Evolutionary conservation across 2,113 vertebrate genomes (phyloP), one percentile per base, ranked within the genome.

Genomic region (Sebastes fasciatus): DNA sequence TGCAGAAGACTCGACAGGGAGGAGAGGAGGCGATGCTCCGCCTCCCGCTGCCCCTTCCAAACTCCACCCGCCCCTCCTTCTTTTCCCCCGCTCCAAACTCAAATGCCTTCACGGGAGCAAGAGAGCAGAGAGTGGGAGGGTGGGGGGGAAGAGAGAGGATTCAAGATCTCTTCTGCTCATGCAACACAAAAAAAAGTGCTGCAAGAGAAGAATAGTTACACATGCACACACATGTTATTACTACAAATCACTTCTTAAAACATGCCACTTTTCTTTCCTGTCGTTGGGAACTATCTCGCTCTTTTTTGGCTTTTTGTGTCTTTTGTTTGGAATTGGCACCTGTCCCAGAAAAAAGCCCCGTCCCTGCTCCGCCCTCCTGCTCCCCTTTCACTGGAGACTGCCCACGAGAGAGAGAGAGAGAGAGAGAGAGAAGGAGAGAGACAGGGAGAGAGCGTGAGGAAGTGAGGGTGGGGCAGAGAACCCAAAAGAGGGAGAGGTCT

Each of bases 321-420:
- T 97, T 97, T 97, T 97, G 96, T 97, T 95, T 93, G 91, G 87
- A 97, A 95, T 96, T 97, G 97, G 96, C 97, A 97, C 96, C 96
- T 97, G 96, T 97, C 97, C 97, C 96, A 96, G 96, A 95, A 95
- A 34, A 95, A 94, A 95, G 94, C 95, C 96, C 93, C 80, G 85
- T 93, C 87, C 92, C 93, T 71, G 94, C 95, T 96, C 94, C 94
- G 91, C 95, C 93, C 95, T 94, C 94, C 94, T 93, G 94, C 95
- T 96, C 94, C 90, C 94, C 93, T 94, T 94, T 94, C 93, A 95
- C 90, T 82, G 90, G 91, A 93, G 87, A 82, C 91, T 94, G 92
- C 90, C 89, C 91, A 91, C 69, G 79, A 90, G 85, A 83, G 73
- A 62, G 78, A 70, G 79, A 80, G 86, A 76, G 80, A 83, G 76